These are phyloP conservation scores for Dioctria linearis DNA, from an alignment of 2,888 invertebrate species.

Conservation along the genomic window DNA sequence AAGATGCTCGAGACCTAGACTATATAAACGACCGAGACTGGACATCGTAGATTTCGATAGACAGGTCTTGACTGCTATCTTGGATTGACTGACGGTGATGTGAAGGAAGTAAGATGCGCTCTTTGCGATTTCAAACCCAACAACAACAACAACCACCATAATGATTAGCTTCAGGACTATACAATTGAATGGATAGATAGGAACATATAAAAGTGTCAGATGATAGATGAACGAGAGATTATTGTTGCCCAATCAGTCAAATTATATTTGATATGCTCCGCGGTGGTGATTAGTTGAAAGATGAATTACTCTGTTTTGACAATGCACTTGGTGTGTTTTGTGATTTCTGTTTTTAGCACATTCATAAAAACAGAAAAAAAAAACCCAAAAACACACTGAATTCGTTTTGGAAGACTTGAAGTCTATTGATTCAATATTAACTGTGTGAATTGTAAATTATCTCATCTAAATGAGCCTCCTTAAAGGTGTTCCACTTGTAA, in stretches of 20 bases:
- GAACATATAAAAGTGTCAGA: constrained; percentile 2
- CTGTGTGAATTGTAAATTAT: too few relatives aligned
- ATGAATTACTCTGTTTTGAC: constrained; percentile 15
- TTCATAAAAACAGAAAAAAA: too few relatives aligned
- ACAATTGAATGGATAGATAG: constrained; percentile 3
- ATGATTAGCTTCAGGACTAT: constrained; percentile 40
- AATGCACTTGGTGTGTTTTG: too few relatives aligned
- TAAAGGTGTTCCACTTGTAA: not conserved
- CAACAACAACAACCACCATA: not conserved
- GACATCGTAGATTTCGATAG: not conserved
- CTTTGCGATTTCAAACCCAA: constrained; percentile 8
- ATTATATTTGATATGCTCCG: constrained; percentile 8
- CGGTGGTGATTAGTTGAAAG: constrained; percentile 44
- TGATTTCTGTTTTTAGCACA: too few relatives aligned
- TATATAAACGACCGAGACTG: too few relatives aligned
- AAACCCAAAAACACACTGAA: too few relatives aligned
- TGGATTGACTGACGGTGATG: not conserved
- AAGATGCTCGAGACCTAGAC: not conserved
- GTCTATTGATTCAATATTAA: too few relatives aligned
- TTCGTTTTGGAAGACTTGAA: too few relatives aligned
- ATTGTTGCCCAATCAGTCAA: constrained; percentile 44
- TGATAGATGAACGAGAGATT: constrained; percentile 37
- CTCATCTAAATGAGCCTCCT: not conserved
- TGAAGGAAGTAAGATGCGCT: constrained; percentile 24
- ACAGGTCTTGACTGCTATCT: too few relatives aligned